Evolutionary conservation across 1,140 invertebrate genomes (phyloP), one percentile per base, ranked within the genome.

Genomic region (Drosophila pandora): DNA sequence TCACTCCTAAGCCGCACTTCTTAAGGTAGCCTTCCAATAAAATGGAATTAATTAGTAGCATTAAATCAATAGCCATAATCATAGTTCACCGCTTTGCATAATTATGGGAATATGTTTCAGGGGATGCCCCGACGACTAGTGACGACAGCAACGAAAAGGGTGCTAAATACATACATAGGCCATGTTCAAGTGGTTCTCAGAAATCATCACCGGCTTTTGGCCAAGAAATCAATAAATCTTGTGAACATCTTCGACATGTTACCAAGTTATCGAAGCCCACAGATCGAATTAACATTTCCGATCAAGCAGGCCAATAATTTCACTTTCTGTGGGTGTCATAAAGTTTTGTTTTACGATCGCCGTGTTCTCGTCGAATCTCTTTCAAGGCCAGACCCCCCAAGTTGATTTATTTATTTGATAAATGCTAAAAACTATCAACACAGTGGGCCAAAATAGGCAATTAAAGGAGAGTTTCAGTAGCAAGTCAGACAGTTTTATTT

Each of bases 251-350:
- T 63, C 7, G 47, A 43, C 63, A 67, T 32, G 32, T 52, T 67
- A 28, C 34, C 59, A 67, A 47, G 45, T 67, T 37, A 37, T 28
- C 13, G 12, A 53, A 68, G 28, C 62, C n/a, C 21, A 32, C 32
- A 37, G 12, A 8, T 37, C 28, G 22, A 43, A 69, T 13, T 22
- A 39, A n/a, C 25, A 41, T 32, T 49, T 68, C 43, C 43, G 39
- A 49, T 39, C 17, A 32, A 9, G 32, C 63, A 21, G 52, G 13
- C 25, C 23, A 32, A 69, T 57, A 52, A 69, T 69, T 56, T 69
- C 67, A 69, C 67, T 69, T 49, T 69, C 52, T 37, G 64, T 56
- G n/a, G 30, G 25, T 69, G 43, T 21, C 64, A 70, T 70, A 70
- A 70, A 69, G 52, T 57, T 56, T 25, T 49, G 37, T 69, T 69